phyloP scores from a whole-genome alignment of 2,113 vertebrate genomes.

The Arothron firmamentum region DNA sequence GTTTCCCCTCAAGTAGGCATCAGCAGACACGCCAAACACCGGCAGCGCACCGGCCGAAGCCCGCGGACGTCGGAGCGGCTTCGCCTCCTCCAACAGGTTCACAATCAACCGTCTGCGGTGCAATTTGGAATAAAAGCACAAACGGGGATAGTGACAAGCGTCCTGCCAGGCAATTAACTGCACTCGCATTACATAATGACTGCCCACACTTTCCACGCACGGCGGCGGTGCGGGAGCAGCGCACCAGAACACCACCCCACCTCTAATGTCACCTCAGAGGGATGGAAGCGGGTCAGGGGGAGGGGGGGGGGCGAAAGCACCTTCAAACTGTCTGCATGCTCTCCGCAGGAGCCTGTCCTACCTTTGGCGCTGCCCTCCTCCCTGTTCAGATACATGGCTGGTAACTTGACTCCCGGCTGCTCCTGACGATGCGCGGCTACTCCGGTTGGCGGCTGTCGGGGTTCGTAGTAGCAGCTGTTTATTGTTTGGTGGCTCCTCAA shows the following conservation, averaged over 20 bases:
- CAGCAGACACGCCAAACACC: slow-evolving; percentile 8
- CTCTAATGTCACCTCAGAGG: slow-evolving; percentile 20
- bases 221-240: slow-evolving; percentile 9
- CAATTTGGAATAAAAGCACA: slow-evolving; percentile 19
- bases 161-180: slow-evolving; percentile 56
- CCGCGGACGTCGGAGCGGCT: slow-evolving; percentile 8
- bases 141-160: slow-evolving; percentile 21
- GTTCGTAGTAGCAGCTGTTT: slow-evolving; percentile 66
- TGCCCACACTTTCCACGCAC: slow-evolving; percentile 53
- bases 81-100: slow-evolving; percentile 29
- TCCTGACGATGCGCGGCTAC: slow-evolving; percentile 9
- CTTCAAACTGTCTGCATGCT: not conserved
- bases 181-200: slow-evolving; percentile 67
- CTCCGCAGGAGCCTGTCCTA: slow-evolving; percentile 52
- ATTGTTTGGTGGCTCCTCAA: slow-evolving; percentile 73
- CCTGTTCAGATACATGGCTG: slow-evolving; percentile 81
- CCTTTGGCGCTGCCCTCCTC: slow-evolving; percentile 77
- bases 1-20: slow-evolving; percentile 54
- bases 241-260: slow-evolving; percentile 20
- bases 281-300: slow-evolving; percentile 25
- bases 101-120: slow-evolving; percentile 16
- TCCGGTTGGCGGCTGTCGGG: slow-evolving; percentile 17
- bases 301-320: not conserved
- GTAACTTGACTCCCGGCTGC: slow-evolving; percentile 54
- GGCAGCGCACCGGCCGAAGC: slow-evolving; percentile 16